Conservation (phyloP, 2,888 invertebrate species). For the Mesoligia furuncula region DNA sequence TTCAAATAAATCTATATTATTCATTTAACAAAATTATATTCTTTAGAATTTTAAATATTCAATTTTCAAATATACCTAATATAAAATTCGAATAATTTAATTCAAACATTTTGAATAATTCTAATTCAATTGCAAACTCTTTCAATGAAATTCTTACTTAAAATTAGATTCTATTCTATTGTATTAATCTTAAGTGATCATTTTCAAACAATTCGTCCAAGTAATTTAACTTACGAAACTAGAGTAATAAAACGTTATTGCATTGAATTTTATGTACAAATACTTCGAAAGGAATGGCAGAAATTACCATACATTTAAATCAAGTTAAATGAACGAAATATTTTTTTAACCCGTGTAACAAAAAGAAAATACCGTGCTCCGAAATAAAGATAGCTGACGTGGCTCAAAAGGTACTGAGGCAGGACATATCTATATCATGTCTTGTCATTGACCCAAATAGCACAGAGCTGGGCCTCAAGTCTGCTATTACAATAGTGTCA, state of each 20-base stretch:
- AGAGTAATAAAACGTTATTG: constrained; percentile 44
- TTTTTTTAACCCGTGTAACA: background rate
- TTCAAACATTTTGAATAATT: constrained; percentile 21
- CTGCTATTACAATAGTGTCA: too few species aligned
- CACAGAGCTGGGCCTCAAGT: too few species aligned
- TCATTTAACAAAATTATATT: constrained; percentile 22
- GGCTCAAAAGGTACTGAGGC: too few species aligned
- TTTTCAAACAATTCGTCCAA: constrained; percentile 33
- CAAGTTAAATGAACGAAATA: background rate
- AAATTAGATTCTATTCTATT: constrained; percentile 40
- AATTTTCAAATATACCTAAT: constrained; percentile 31
- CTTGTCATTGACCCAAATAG: too few species aligned
- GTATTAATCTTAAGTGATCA: constrained; percentile 15
- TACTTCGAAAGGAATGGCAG: constrained; percentile 18
- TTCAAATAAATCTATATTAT: constrained; percentile 39
- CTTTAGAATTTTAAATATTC: background rate
- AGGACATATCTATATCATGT: too few species aligned
- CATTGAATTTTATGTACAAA: constrained; percentile 40
- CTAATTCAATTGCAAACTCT: constrained; percentile 14
- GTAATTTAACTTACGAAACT: constrained; percentile 39
- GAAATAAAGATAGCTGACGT: too few species aligned
- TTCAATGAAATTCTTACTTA: constrained; percentile 25
- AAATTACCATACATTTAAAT: background rate
- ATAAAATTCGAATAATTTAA: constrained; percentile 1
- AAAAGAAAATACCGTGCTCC: too few species aligned